Percentiles rank a stretch among this genome's conserved stretches.
Conservation (phyloP, 2,888 invertebrate species). For the Apodemia duryi region DNA sequence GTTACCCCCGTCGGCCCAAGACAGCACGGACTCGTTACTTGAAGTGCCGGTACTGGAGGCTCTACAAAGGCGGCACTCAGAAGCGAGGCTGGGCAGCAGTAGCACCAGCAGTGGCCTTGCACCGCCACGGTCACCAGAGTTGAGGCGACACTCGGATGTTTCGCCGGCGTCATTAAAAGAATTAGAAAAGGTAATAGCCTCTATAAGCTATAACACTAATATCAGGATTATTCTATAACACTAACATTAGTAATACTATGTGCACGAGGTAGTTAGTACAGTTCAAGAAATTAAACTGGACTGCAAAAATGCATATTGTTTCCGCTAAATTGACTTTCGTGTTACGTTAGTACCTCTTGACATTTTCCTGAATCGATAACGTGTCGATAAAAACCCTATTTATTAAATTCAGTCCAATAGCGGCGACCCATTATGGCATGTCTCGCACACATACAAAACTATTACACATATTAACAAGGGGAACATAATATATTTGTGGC, state of each 20-base stretch:
- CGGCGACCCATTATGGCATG: not conserved
- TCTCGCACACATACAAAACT: not conserved
- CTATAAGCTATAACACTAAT: no score
- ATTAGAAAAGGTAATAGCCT: slow-evolving; percentile 86
- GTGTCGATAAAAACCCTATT: not conserved
- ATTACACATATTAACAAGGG: not conserved
- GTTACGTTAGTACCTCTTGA: not conserved
- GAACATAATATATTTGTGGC: not conserved
- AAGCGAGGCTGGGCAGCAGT: slow-evolving; percentile 78
- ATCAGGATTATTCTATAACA: slow-evolving; percentile 35
- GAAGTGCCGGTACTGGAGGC: slow-evolving; percentile 90
- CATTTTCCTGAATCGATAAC: not conserved
- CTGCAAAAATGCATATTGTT: not conserved
- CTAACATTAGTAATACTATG: not conserved
- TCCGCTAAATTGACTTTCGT: not conserved
- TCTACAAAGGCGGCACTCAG: slow-evolving; percentile 89
- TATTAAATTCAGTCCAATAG: not conserved
- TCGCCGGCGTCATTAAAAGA: slow-evolving; percentile 93
- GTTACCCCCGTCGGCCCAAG: slow-evolving; percentile 85
- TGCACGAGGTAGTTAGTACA: no score
- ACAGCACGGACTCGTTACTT: slow-evolving; percentile 90
- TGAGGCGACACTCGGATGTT: slow-evolving; percentile 90
- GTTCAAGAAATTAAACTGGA: not conserved
- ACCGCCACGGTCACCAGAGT: slow-evolving; percentile 91
- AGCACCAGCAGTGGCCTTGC: slow-evolving; percentile 82